Evolutionary conservation across 2,113 vertebrate species (phyloP), one percentile per base, ranked within the genome.

Genomic region (Oreochromis niloticus): DNA sequence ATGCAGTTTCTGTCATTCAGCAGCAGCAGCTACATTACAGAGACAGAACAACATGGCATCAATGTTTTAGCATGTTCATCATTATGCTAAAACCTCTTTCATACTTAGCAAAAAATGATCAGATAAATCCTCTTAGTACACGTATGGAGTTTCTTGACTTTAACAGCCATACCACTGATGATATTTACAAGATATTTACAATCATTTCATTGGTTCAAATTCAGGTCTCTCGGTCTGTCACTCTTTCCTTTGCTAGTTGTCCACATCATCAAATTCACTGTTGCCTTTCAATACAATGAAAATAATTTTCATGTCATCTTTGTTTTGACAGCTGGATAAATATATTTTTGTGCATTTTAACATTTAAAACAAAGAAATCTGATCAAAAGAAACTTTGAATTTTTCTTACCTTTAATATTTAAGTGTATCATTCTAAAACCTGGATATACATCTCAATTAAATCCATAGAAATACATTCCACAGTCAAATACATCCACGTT

Each of bases 221-320:
- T 73, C 5, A 2, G 39, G 22, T 73, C 39, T 46, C 22, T 73
- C 22, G 27, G 66, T 41, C 0, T 11, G 34, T 46, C 1, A 27
- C 3, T 46, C 5, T 43, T 24, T 16, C 24, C 66, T 41, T 71
- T 43, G 12, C 66, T 39, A 1, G 1, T 41, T 41, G 63, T 0
- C 66, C 66, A 68, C 63, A 68, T 41, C 36, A 68, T 68, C n/a
- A 41, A 41, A 68, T 68, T 68, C 6, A 41, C 63, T 68, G 4
- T 22, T 68, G 63, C 11, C 0, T 0, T 39, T 39, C 22, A 0
- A 41, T 4, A 13, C 22, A 68, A 68, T 68, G 11, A 68, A 66
- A 36, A 39, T 66, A 66, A 0, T 66, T n/a, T 66, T 36, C 10
- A 66, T 1, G 2, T 7, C 61, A 66, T 39, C 32, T 66, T 66